phyloP scores from a whole-genome alignment of 2,888 invertebrate genomes.

The Phragmatobia fuliginosa region DNA sequence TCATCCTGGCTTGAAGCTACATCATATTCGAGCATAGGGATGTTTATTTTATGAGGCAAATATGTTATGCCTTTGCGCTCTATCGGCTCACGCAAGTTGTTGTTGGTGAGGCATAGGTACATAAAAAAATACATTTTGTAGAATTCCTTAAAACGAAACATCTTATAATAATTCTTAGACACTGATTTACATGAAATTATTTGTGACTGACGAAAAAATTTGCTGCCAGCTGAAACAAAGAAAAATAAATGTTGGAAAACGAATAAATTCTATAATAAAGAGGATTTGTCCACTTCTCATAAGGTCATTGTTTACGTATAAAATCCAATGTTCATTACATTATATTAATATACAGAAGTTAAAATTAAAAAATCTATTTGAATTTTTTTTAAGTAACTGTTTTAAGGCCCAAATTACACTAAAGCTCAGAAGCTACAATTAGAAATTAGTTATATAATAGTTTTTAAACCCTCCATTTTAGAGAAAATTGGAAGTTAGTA shows the following conservation, averaged over 20 bases:
- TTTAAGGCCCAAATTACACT: too few species aligned
- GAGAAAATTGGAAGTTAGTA: too few species aligned
- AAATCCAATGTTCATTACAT: too few species aligned
- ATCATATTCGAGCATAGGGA: not conserved
- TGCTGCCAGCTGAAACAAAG: not conserved
- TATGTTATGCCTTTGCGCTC: not conserved
- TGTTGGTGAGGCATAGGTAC: not conserved
- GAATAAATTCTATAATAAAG: too few species aligned
- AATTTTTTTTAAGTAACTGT: too few species aligned
- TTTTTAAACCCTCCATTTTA: too few species aligned
- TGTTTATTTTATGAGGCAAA: not conserved
- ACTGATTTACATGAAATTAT: not conserved
- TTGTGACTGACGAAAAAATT: not conserved
- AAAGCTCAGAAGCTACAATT: too few species aligned
- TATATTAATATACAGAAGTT: too few species aligned
- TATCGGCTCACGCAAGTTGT: not conserved
- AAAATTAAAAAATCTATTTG: too few species aligned
- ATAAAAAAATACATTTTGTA: constrained; percentile 5
- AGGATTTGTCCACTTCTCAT: too few species aligned
- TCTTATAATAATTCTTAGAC: not conserved
- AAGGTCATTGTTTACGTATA: too few species aligned
- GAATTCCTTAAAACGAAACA: not conserved
- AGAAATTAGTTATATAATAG: too few species aligned
- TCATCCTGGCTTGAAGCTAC: not conserved
- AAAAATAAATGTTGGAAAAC: not conserved